Evolutionary conservation across 2,113 vertebrate genomes (phyloP).

Genomic region (Nanger granti): DNA sequence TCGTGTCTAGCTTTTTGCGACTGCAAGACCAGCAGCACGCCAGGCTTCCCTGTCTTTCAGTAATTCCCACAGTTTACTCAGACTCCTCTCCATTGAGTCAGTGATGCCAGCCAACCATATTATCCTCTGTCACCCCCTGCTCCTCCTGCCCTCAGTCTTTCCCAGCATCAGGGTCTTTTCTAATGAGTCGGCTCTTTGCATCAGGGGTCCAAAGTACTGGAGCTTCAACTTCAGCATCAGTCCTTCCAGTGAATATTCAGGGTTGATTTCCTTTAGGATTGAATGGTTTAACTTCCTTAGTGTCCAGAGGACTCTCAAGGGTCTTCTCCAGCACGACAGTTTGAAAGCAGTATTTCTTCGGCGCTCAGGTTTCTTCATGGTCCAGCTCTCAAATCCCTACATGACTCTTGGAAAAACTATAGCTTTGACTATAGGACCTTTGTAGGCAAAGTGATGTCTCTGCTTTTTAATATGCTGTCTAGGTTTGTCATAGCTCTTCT

Average conservation of each 20-base stretch:
- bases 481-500: neutral
- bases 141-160: neutral
- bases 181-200: neutral
- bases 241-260: neutral
- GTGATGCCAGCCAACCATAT: neutral
- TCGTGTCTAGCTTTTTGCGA: neutral
- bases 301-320: neutral
- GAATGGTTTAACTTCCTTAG: neutral
- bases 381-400: neutral
- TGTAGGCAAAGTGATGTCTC: neutral
- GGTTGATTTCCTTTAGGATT: neutral
- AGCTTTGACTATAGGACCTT: neutral
- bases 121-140: neutral
- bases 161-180: neutral
- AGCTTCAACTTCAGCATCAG: neutral
- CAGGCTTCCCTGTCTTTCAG: neutral
- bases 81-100: neutral
- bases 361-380: neutral
- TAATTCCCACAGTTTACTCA: neutral
- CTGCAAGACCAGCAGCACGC: neutral
- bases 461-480: neutral
- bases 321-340: neutral
- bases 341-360: neutral
- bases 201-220: neutral
- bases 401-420: neutral